phyloP scores from a whole-genome alignment of 2,888 invertebrate genomes.

The Epistrophe eligans region DNA sequence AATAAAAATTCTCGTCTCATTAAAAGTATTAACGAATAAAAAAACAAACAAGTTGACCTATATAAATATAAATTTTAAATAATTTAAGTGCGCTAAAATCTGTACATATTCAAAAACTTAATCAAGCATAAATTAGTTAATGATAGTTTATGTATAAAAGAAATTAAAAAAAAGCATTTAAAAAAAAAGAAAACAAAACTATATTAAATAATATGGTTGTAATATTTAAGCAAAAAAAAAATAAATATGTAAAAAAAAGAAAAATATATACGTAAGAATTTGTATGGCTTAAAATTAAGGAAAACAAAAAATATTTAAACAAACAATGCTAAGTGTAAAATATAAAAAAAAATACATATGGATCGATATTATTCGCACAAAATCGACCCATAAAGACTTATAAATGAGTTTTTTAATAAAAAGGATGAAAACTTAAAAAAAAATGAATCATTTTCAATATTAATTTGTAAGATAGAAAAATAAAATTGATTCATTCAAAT shows the following conservation, averaged over 20 bases:
- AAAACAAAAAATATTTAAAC: slow-evolving; percentile 5
- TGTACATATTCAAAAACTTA: slow-evolving; percentile 15
- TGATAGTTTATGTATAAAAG: slow-evolving; percentile 8
- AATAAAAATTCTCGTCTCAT: slow-evolving; percentile 7
- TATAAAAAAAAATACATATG: slow-evolving; percentile 23
- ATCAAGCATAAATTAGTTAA: slow-evolving; percentile 1
- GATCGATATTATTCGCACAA: slow-evolving; percentile 64
- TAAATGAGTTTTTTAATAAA: slow-evolving; percentile 19
- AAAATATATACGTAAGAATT: slow-evolving; percentile 69
- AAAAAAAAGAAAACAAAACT: not conserved
- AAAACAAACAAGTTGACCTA: not conserved
- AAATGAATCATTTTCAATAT: slow-evolving; percentile 43
- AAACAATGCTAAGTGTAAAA: slow-evolving; percentile 49
- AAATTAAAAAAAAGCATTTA: slow-evolving; percentile 9
- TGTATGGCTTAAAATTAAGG: slow-evolving; percentile 66
- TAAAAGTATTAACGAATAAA: slow-evolving; percentile 2
- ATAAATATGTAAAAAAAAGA: slow-evolving; percentile 5
- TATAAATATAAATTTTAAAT: slow-evolving; percentile 1
- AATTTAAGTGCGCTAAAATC: slow-evolving; percentile 1
- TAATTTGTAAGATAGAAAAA: slow-evolving; percentile 31
- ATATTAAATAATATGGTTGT: slow-evolving; percentile 61
- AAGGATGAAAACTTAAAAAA: slow-evolving; percentile 37
- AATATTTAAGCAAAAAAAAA: slow-evolving; percentile 43
- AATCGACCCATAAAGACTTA: slow-evolving; percentile 67
- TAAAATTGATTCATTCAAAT: slow-evolving; percentile 26